Percentiles rank a stretch among this genome's conserved stretches.
phyloP scores from a whole-genome alignment of 1,140 invertebrate genomes.

The Heliothis virescens region DNA sequence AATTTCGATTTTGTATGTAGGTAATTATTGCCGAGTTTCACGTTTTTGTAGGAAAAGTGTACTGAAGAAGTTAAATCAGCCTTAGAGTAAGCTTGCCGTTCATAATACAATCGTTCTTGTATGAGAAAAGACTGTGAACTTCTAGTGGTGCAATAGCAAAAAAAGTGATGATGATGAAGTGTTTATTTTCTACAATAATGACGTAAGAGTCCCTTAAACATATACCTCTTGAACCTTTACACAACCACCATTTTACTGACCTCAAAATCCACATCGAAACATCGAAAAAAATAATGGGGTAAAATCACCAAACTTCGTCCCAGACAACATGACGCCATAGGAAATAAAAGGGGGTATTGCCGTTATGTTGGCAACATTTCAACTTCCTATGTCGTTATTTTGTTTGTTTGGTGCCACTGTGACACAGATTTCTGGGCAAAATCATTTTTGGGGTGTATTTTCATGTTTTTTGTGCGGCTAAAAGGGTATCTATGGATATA shows the following conservation, averaged over 20 bases:
- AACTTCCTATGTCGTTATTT: not conserved
- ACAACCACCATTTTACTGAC: not conserved
- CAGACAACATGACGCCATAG: not conserved
- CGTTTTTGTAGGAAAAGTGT: too few relatives aligned
- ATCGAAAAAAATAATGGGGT: not conserved
- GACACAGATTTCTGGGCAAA: not conserved
- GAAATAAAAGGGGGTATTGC: slow-evolving; percentile 12
- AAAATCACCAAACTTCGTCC: not conserved
- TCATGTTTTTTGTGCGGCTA: not conserved
- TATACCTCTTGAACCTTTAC: not conserved
- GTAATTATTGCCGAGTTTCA: too few relatives aligned
- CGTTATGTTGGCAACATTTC: slow-evolving; percentile 11
- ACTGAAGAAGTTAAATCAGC: too few relatives aligned
- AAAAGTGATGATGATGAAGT: too few relatives aligned
- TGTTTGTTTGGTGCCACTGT: not conserved
- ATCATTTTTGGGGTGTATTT: not conserved
- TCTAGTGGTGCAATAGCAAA: too few relatives aligned
- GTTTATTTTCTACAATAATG: not conserved
- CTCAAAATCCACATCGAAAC: not conserved
- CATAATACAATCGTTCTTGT: too few relatives aligned
- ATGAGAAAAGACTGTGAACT: too few relatives aligned
- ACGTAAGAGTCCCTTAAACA: not conserved
- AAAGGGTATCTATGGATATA: too few relatives aligned
- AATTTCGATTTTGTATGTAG: too few relatives aligned
- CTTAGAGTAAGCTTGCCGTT: too few relatives aligned